Evolutionary conservation across 2,797 vertebrate genomes (phyloP).

Genomic region (Liparis tanakae): DNA sequence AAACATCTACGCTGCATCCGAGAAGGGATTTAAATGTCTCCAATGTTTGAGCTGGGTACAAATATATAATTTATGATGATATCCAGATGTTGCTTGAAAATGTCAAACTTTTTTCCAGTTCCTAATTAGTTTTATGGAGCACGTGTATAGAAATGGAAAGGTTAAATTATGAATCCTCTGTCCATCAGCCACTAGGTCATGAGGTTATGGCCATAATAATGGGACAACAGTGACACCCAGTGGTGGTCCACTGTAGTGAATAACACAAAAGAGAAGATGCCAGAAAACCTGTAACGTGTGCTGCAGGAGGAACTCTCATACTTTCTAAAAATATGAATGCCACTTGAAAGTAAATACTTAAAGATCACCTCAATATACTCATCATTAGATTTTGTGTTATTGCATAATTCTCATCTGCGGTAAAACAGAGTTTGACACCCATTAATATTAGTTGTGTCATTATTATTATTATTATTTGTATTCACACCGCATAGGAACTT

Average conservation of each 20-base stretch:
- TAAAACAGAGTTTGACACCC: not conserved
- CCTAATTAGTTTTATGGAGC: not conserved
- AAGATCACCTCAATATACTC: not conserved
- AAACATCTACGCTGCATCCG: not conserved
- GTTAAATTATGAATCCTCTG: not conserved
- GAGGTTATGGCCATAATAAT: conserved; percentile 11
- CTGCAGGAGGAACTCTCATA: not conserved
- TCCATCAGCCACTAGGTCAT: not conserved
- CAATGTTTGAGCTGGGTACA: not conserved
- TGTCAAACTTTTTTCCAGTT: not conserved
- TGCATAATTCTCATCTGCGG: not conserved
- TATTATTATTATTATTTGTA: too few relatives aligned
- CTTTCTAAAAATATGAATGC: not conserved
- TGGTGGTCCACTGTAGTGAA: conserved; percentile 46
- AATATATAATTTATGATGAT: not conserved
- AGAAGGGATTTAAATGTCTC: not conserved
- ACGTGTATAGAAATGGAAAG: not conserved
- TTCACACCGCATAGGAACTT: too few relatives aligned
- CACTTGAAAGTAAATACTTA: not conserved
- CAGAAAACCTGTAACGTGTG: not conserved
- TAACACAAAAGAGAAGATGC: not conserved
- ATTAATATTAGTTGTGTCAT: too few relatives aligned
- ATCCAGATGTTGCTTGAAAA: not conserved
- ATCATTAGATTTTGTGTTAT: too few relatives aligned
- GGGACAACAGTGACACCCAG: conserved; percentile 82